Conservation (phyloP, 2,797 vertebrate species). For the Intellagama lesueurii region DNA sequence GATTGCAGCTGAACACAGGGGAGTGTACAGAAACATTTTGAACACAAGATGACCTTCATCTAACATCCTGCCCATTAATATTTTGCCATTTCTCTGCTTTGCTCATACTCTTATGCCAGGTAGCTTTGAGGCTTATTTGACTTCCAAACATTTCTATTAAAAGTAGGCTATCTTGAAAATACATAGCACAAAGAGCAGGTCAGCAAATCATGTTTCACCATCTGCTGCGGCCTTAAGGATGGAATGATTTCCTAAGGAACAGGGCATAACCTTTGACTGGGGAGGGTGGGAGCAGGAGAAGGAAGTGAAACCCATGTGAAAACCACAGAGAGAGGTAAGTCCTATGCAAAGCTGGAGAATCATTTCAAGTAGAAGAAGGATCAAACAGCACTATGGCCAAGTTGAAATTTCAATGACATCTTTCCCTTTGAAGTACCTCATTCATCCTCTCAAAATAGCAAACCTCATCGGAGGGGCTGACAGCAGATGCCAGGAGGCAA, state of each 20-base stretch:
- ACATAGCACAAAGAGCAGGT: background rate
- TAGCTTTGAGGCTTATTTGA: background rate
- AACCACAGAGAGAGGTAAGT: too few relatives aligned
- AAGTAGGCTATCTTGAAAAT: background rate
- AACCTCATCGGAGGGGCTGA: constrained; percentile 29
- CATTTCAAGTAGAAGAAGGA: background rate
- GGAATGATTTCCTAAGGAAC: background rate
- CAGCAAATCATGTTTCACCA: background rate
- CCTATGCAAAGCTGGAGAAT: too few relatives aligned
- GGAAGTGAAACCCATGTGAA: too few relatives aligned
- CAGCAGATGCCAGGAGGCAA: background rate
- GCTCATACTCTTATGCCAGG: too few relatives aligned
- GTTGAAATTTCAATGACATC: constrained; percentile 59
- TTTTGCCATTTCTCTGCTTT: background rate
- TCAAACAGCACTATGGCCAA: background rate
- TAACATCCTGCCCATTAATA: background rate
- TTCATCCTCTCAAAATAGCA: constrained; percentile 60
- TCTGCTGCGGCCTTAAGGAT: background rate
- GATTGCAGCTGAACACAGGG: background rate
- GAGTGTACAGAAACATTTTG: background rate
- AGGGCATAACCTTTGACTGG: background rate
- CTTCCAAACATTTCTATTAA: background rate
- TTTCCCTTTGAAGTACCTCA: constrained; percentile 55
- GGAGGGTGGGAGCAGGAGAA: background rate
- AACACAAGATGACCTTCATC: background rate